Percentiles rank a stretch among this genome's conserved stretches.
phyloP scores from a whole-genome alignment of 30 jellyfish, hydroid and myxozoan genomes.

The Hydra vulgaris region DNA sequence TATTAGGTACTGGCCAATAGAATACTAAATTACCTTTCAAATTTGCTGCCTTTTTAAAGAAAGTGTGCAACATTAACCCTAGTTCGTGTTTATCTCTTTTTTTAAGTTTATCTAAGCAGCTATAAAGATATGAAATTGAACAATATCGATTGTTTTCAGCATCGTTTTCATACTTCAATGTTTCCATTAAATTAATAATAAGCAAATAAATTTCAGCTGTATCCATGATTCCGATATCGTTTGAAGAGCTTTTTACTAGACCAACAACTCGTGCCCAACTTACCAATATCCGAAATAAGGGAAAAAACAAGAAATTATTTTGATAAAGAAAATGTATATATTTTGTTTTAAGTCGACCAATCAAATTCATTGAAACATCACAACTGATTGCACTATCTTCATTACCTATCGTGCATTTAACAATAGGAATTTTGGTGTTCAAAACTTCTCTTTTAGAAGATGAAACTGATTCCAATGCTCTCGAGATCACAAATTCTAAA shows the following conservation, averaged over 20 bases:
- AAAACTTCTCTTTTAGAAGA: conserved; percentile 35
- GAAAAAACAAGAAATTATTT: conserved; percentile 8
- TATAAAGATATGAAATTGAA: neutral
- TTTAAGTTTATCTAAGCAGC: conserved; percentile 6
- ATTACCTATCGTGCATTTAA: conserved; percentile 40
- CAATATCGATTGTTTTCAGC: conserved; percentile 4
- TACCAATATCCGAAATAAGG: conserved; percentile 58
- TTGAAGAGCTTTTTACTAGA: conserved; percentile 23
- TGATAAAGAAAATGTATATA: conserved; percentile 43
- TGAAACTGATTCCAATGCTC: conserved; percentile 41
- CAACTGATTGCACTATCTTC: conserved; percentile 18
- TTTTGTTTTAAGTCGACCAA: conserved; percentile 41
- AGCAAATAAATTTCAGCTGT: conserved; percentile 60
- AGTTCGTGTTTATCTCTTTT: conserved; percentile 19
- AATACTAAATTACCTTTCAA: conserved; percentile 25
- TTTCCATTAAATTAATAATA: conserved; percentile 27
- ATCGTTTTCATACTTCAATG: neutral
- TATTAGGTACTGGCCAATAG: conserved; percentile 46
- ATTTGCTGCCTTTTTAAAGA: conserved; percentile 48
- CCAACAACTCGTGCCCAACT: conserved; percentile 67
- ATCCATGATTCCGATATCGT: conserved; percentile 32
- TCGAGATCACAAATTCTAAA: conserved; percentile 32
- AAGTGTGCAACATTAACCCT: conserved; percentile 37
- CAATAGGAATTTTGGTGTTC: conserved; percentile 37
- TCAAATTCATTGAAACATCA: conserved; percentile 46